Conservation (phyloP, 2,888 invertebrate genomes). For the Dynastes grantii region DNA sequence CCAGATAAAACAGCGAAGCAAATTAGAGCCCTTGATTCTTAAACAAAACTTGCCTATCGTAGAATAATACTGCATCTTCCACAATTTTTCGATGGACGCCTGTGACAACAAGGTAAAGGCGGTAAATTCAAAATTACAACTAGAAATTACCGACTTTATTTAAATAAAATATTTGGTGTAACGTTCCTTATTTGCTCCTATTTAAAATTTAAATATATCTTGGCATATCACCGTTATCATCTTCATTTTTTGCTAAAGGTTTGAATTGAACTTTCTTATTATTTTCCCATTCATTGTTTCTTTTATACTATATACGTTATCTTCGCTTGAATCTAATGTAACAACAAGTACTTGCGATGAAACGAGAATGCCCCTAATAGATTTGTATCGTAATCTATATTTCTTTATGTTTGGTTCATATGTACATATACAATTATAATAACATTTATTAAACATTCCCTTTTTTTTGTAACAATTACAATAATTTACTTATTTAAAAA, state of each 20-base stretch:
- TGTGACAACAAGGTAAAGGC: not conserved
- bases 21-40: not conserved
- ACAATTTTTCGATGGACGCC: slow-evolving; percentile 6
- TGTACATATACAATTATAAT: slow-evolving; percentile 27
- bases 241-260: slow-evolving; percentile 51
- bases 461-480: slow-evolving; percentile 24
- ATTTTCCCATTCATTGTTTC: slow-evolving; percentile 33
- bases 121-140: too few species aligned
- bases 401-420: slow-evolving; percentile 12
- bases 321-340: slow-evolving; percentile 26
- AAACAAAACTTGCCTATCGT: not conserved
- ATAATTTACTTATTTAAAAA: slow-evolving; percentile 14
- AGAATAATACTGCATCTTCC: not conserved
- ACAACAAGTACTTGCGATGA: slow-evolving; percentile 34
- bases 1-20: not conserved
- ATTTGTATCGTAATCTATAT: slow-evolving; percentile 10
- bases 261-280: slow-evolving; percentile 50
- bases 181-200: not conserved
- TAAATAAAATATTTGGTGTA: not conserved
- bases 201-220: not conserved
- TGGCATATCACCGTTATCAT: slow-evolving; percentile 23
- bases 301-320: slow-evolving; percentile 17
- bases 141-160: not conserved
- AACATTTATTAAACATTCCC: slow-evolving; percentile 35
- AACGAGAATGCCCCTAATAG: slow-evolving; percentile 18